Evolutionary conservation across 2,113 vertebrate genomes (phyloP).

Genomic region (Burhinus oedicnemus): DNA sequence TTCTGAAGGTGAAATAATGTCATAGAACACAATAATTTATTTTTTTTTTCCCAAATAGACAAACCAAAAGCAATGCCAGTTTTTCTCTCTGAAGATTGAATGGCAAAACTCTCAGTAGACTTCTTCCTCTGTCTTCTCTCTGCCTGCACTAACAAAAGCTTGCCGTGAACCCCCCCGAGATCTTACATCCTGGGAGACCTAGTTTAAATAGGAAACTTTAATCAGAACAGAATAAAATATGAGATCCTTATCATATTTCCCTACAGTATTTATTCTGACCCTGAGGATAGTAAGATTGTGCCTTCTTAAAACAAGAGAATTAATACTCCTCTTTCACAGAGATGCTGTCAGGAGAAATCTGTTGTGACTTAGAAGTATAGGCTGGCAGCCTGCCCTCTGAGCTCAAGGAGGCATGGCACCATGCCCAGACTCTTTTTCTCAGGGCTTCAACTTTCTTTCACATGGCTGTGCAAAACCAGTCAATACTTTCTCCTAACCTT

Average conservation of each 20-base stretch:
- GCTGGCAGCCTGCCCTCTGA: conserved; percentile 43
- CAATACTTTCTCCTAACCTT: conserved; percentile 11
- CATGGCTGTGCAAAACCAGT: conserved; percentile 1
- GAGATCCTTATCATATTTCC: neutral
- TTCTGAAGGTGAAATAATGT: neutral
- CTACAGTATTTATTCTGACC: neutral
- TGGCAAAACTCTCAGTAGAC: neutral
- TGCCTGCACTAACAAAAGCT: neutral
- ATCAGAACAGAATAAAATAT: conserved; percentile 25
- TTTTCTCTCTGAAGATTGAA: neutral
- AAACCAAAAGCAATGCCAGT: neutral
- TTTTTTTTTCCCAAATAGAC: neutral
- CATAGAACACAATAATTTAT: neutral
- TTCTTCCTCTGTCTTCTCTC: neutral
- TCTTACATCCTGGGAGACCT: neutral
- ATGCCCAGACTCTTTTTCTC: conserved; percentile 26
- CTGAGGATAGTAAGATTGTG: neutral
- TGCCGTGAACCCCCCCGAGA: accelerated
- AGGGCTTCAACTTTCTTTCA: conserved; percentile 11
- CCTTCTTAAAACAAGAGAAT: neutral
- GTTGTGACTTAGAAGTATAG: neutral
- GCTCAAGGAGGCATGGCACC: conserved; percentile 39
- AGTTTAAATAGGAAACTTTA: conserved; percentile 23
- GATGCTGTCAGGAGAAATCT: conserved; percentile 26
- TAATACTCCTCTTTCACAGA: neutral